Base-by-base conservation (phyloP, 2,888 invertebrate species). In the Brachyptera risi region DNA sequence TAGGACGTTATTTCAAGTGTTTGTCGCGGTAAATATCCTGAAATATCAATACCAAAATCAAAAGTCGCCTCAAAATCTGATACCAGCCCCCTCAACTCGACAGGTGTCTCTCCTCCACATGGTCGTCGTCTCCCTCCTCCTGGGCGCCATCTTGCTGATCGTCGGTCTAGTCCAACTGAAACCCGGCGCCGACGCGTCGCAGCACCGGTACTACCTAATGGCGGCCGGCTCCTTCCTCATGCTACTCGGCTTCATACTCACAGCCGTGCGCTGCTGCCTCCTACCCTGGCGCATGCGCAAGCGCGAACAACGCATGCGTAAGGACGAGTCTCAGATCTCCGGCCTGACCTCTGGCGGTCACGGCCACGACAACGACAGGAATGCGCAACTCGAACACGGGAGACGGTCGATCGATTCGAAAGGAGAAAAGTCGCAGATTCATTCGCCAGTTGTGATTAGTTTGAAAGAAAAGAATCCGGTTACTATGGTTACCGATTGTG, bases 131-230 rank as follows among this genome's bases (percentile, higher is more conserved):
- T 87, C 86, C 13, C 76, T 88, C 63, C 81, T 89, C 51, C 78
- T 89, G 62, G 88, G 88, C 58, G 85, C 86, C 66, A 86, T 88
- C 68, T 81, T 87, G 64, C 76, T 88, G 70, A 86, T 88, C 64
- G 88, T 88, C 67, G 88, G 88, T 24, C 75, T 88, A 72, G 88
- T 88, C 65, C 88, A 88, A 74, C 76, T 88, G 67, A 87, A 87
- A 11, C 88, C 88, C 1, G 86, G 87, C 13, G 88, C 88, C 0
- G 88, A 88, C 70, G 87, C 87, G 13, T 87, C 86, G 0, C 86
- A 86, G 71, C 87, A 88, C 71, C 83, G 86, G 60, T 87, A 65
- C 63, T 62, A 62, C 40, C 79, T 87, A 67, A 81, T 88, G 75
- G 86, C 84, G 9, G 81, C 83, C 0, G 88, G 88, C 2, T 82